phyloP scores from a whole-genome alignment of 1,140 invertebrate genomes.

The Pseudomyrmex sp. region DNA sequence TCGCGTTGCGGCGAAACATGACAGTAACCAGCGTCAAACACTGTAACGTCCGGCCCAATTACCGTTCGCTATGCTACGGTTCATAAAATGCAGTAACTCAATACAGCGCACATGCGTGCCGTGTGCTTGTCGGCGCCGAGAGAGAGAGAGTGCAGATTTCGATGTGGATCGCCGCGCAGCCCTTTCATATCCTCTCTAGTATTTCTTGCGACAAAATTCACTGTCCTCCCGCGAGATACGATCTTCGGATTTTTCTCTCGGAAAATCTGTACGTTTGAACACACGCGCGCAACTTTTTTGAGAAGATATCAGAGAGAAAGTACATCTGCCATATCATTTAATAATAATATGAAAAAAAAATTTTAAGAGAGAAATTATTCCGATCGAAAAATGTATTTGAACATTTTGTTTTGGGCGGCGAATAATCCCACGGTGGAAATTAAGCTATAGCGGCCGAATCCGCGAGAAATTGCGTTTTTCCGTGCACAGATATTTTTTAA shows the following conservation, averaged over 20 bases:
- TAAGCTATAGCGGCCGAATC: neutral
- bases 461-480: neutral
- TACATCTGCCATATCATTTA: neutral
- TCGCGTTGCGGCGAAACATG: conserved; percentile 62
- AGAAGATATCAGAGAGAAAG: neutral
- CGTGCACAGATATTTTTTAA: conserved; percentile 24
- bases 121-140: conserved; percentile 17
- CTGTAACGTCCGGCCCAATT: conserved; percentile 62
- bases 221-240: neutral
- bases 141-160: conserved; percentile 20
- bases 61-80: conserved; percentile 39
- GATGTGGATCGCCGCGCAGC: neutral
- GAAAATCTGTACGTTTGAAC: neutral
- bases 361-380: too few species aligned
- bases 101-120: conserved; percentile 47
- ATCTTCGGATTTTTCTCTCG: neutral
- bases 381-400: neutral
- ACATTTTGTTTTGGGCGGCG: neutral
- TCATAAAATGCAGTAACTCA: conserved; percentile 45
- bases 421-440: neutral
- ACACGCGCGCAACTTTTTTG: too few species aligned
- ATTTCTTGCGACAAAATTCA: conserved; percentile 7
- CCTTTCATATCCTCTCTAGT: neutral
- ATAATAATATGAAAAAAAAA: neutral
- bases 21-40: conserved; percentile 72